Evolutionary conservation across 1,140 invertebrate species (phyloP).

Genomic region (Nasonia longicornis): DNA sequence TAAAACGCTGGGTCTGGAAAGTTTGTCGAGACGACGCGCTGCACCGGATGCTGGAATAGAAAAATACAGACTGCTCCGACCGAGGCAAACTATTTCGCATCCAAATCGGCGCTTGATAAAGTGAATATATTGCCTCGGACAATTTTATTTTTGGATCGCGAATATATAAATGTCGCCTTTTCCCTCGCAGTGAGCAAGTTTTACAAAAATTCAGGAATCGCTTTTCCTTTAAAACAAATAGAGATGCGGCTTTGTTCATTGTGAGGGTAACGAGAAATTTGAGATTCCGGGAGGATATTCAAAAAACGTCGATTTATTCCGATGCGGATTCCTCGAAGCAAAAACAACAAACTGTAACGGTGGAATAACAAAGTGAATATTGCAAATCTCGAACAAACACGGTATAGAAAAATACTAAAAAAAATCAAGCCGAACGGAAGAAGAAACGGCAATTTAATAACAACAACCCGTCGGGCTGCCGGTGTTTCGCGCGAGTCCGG

Average conservation of each 20-base stretch:
- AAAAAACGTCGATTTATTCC: no score
- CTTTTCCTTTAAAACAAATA: no score
- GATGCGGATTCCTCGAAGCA: neutral
- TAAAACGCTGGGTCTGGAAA: neutral
- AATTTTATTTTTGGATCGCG: neutral
- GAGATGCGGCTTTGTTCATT: no score
- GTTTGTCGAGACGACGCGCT: neutral
- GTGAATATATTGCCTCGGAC: neutral
- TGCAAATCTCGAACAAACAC: neutral
- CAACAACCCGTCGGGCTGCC: no score
- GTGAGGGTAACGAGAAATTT: no score
- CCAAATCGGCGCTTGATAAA: neutral
- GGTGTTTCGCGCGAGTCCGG: neutral
- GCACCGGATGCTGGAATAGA: neutral
- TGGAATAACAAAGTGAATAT: constrained; percentile 12
- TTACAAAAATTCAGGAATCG: no score
- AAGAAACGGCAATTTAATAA: constrained; percentile 19
- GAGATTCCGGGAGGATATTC: no score
- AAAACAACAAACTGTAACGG: neutral
- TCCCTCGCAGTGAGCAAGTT: neutral
- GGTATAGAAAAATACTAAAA: no score
- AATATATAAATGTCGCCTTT: neutral
- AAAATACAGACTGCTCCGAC: neutral
- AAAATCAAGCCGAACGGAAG: neutral
- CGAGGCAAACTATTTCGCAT: neutral